phyloP scores from a whole-genome alignment of 1,140 invertebrate genomes.

The Antheraea pernyi region DNA sequence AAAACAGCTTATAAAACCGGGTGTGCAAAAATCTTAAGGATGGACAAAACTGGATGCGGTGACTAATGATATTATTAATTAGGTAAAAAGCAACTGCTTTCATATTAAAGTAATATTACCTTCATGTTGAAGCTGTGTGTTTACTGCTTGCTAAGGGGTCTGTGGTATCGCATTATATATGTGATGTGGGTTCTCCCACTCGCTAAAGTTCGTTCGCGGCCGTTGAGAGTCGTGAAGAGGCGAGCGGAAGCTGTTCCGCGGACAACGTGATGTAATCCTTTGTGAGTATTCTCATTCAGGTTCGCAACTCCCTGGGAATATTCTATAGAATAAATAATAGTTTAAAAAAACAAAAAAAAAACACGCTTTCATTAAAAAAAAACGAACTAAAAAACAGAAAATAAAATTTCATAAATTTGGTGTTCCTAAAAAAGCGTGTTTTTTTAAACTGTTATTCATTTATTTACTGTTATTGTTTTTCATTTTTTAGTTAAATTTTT shows the following conservation, averaged over 20 bases:
- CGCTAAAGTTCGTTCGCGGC: conserved; percentile 26
- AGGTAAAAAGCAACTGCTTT: conserved; percentile 15
- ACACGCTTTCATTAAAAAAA: too few relatives aligned
- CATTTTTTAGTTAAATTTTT: too few relatives aligned
- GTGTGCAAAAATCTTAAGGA: not conserved
- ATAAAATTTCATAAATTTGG: too few relatives aligned
- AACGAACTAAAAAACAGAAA: too few relatives aligned
- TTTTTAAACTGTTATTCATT: too few relatives aligned
- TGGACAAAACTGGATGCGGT: not conserved
- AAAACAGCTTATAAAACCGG: not conserved
- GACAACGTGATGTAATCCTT: conserved; percentile 57
- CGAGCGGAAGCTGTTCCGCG: conserved; percentile 69
- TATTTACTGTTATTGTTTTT: too few relatives aligned
- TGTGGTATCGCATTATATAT: conserved; percentile 59
- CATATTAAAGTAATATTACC: conserved; percentile 39
- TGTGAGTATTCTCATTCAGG: conserved; percentile 46
- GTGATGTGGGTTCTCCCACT: conserved; percentile 54
- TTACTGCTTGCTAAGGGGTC: conserved; percentile 60
- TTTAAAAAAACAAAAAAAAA: too few relatives aligned
- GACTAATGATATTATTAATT: conserved; percentile 5
- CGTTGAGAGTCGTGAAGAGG: conserved; percentile 52
- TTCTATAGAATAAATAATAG: not conserved
- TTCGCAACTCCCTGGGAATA: not conserved
- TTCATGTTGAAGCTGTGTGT: conserved; percentile 69
- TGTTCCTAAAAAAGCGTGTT: too few relatives aligned